Evolutionary conservation across 2,113 vertebrate genomes (phyloP), one percentile per base, ranked within the genome.

Genomic region (Toxotes jaculatrix): DNA sequence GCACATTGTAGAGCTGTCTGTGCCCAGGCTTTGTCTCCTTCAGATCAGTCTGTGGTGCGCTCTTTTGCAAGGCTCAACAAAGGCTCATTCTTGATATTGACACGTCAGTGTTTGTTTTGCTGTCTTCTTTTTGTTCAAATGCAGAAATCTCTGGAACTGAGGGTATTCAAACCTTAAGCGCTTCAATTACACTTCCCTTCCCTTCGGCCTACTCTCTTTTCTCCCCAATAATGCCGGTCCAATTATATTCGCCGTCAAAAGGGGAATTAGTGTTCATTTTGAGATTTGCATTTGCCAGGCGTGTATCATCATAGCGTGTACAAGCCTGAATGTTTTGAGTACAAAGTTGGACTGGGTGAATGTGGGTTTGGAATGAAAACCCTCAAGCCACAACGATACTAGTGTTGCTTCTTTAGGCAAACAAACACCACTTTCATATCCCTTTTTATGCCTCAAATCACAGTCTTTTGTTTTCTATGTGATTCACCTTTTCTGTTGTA

Each of bases 201-300:
- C 79, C 70, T 64, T 85, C n/a, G 43, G 88, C 86, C 57, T 67
- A 1, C 65, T 70, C 74, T 69, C 64, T 38, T 60, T 74, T 91
- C 74, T 77, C 77, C 80, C 31, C 53, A 40, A 42, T 81, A 88
- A 90, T 79, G 53, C 72, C 4, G 40, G 62, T 31, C 75, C 87
- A 86, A 90, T 83, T 86, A 83, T 91, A 80, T 66, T 63, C 23
- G 4, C 49, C 16, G 14, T 89, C 79, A 89, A 89, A 90, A 88
- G 73, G 64, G 85, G 89, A 91, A 89, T 92, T 92, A 89, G 77
- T 55, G 79, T 88, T 91, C 86, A 87, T 90, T 91, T 84, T 69
- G 80, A 88, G 88, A 90, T 89, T 80, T 88, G 72, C 79, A 63
- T 82, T 84, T 13, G 65, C 45, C 14, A 36, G 89, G 81, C 79